phyloP scores from a whole-genome alignment of 2,113 vertebrate species.

The Hemibagrus wyckioides region DNA sequence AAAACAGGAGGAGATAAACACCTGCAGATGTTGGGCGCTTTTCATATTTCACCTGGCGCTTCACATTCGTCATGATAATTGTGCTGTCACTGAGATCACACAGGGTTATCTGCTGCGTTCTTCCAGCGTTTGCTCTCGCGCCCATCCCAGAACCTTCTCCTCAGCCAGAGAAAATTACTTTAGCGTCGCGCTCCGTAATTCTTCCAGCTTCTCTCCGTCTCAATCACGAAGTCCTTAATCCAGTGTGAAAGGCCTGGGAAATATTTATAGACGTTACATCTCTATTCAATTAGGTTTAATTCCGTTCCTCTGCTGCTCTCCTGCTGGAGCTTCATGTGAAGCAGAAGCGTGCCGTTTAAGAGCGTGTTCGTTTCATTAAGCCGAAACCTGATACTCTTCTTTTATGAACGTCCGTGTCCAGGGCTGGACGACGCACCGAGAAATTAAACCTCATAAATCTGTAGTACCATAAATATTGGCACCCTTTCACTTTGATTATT shows the following conservation, averaged over 20 bases:
- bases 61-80: slow-evolving; percentile 73
- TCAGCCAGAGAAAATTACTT: not conserved
- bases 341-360: not conserved
- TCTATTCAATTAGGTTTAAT: slow-evolving; percentile 9
- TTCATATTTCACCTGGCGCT: slow-evolving; percentile 44
- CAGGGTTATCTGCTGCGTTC: slow-evolving; percentile 60
- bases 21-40: not conserved
- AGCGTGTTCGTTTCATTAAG: not conserved
- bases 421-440: not conserved
- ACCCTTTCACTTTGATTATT: not conserved
- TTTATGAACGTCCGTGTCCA: not conserved
- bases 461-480: not conserved
- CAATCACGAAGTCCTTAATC: slow-evolving; percentile 4
- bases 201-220: not conserved
- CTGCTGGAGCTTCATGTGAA: not conserved
- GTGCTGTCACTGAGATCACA: slow-evolving; percentile 54
- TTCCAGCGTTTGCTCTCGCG: not conserved
- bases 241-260: not conserved
- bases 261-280: slow-evolving; percentile 16
- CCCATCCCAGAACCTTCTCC: not conserved
- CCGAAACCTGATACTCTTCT: not conserved
- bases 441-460: not conserved
- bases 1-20: slow-evolving; percentile 28
- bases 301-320: not conserved
- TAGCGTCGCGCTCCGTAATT: not conserved